A percentile compares a stretch with the other conserved stretches of the same genome.
These are phyloP conservation scores for Clarias fuscus DNA, from an alignment of 2,797 vertebrate genomes.

Conservation along the genomic window DNA sequence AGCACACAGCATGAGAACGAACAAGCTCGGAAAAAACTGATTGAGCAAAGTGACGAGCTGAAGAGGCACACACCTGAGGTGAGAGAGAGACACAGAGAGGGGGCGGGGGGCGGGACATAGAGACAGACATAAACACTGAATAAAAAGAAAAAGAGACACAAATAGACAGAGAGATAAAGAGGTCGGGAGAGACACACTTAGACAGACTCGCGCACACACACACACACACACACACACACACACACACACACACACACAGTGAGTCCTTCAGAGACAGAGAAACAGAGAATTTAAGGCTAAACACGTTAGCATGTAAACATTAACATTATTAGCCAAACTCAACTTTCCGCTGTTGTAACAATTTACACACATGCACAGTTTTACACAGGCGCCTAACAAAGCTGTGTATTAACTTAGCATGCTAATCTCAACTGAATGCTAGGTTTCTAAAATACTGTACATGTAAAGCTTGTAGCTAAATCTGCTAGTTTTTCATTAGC, in stretches of 20 bases:
- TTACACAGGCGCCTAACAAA: background rate
- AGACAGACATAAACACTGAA: too few relatives aligned
- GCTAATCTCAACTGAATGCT: background rate
- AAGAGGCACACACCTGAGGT: conserved; percentile 99
- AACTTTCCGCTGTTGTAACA: background rate
- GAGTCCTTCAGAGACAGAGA: too few relatives aligned
- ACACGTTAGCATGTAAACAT: background rate
- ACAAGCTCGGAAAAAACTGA: conserved; percentile 89
- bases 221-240: background rate
- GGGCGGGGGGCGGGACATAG: too few relatives aligned
- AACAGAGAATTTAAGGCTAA: background rate
- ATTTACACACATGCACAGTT: background rate
- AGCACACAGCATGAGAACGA: conserved; percentile 99
- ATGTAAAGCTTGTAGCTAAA: background rate
- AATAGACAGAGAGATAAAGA: too few relatives aligned
- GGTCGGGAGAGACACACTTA: background rate
- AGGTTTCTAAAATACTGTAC: background rate
- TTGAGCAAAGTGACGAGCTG: conserved; percentile 98
- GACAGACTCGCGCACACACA: background rate
- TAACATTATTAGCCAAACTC: background rate
- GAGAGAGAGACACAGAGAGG: conserved; percentile 53
- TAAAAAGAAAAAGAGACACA: background rate
- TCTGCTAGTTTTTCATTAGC: background rate
- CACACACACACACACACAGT: too few relatives aligned
- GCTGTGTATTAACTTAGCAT: background rate